Evolutionary conservation across 2,888 invertebrate species (phyloP).

Genomic region (Phortica magna): DNA sequence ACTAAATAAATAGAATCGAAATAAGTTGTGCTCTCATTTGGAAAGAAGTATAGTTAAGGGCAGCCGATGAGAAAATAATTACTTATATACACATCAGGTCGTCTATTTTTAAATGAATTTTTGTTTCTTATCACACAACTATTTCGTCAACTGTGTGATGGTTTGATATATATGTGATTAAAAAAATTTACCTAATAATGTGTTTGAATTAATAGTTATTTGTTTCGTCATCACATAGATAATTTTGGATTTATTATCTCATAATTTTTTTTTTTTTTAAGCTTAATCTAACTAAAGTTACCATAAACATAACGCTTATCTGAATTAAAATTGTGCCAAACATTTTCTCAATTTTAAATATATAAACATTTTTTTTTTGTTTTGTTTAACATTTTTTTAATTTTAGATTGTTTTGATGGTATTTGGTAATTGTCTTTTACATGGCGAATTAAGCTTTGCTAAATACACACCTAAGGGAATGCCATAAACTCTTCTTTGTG

Average conservation of each 20-base stretch:
- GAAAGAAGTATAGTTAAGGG: no score
- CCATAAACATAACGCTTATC: not conserved
- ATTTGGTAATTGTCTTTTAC: conserved; percentile 69
- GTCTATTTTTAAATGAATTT: no score
- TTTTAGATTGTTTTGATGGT: conserved; percentile 72
- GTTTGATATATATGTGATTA: no score
- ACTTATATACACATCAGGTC: no score
- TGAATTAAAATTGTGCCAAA: not conserved
- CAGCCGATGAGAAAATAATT: no score
- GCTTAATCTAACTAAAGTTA: conserved; percentile 5
- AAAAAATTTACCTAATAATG: no score
- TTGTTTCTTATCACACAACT: no score
- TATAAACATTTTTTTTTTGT: not conserved
- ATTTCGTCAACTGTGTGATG: no score
- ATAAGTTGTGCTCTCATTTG: no score
- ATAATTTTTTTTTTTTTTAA: conserved; percentile 4
- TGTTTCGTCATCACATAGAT: not conserved
- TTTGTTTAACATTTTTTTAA: conserved; percentile 72
- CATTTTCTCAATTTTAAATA: not conserved
- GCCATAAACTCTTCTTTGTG: not conserved
- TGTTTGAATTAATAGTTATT: no score
- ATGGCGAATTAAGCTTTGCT: conserved; percentile 50
- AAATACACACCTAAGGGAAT: not conserved
- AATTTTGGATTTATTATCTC: not conserved
- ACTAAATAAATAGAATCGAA: no score